phyloP scores from a whole-genome alignment of 2,888 invertebrate species.

The Phaonia tiefii region DNA sequence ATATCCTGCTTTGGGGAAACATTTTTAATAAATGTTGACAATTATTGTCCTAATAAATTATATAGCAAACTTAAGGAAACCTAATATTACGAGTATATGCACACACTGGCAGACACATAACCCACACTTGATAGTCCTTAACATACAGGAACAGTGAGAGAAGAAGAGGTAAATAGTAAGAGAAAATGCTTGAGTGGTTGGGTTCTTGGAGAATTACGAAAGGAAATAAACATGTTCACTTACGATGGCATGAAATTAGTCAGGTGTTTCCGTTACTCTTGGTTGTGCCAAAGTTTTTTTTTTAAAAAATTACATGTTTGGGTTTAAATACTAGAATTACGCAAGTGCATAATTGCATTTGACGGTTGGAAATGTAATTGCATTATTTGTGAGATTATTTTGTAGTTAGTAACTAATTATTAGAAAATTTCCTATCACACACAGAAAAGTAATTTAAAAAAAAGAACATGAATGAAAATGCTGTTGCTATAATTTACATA shows the following conservation, averaged over 20 bases:
- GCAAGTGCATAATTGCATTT: too few relatives aligned
- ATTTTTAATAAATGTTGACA: slow-evolving; percentile 26
- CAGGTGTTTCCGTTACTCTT: slow-evolving; percentile 6
- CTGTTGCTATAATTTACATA: too few relatives aligned
- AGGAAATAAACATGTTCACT: not conserved
- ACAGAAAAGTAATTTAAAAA: too few relatives aligned
- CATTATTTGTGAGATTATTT: too few relatives aligned
- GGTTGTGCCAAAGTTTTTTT: too few relatives aligned
- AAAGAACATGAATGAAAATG: too few relatives aligned
- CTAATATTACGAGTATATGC: not conserved
- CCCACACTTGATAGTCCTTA: not conserved
- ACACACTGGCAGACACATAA: not conserved
- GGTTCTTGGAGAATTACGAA: slow-evolving; percentile 4
- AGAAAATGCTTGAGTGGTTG: too few relatives aligned
- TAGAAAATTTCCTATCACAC: too few relatives aligned
- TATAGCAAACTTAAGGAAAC: slow-evolving; percentile 11
- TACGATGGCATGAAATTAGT: not conserved
- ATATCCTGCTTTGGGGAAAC: not conserved
- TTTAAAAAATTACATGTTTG: too few relatives aligned
- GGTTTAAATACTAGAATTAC: too few relatives aligned
- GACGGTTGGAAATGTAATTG: too few relatives aligned
- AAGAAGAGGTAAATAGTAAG: not conserved
- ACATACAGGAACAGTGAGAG: not conserved
- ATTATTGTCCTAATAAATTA: slow-evolving; percentile 25
- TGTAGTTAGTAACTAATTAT: too few relatives aligned